phyloP scores from a whole-genome alignment of 1,140 invertebrate genomes.

The Tetramorium alpestre region DNA sequence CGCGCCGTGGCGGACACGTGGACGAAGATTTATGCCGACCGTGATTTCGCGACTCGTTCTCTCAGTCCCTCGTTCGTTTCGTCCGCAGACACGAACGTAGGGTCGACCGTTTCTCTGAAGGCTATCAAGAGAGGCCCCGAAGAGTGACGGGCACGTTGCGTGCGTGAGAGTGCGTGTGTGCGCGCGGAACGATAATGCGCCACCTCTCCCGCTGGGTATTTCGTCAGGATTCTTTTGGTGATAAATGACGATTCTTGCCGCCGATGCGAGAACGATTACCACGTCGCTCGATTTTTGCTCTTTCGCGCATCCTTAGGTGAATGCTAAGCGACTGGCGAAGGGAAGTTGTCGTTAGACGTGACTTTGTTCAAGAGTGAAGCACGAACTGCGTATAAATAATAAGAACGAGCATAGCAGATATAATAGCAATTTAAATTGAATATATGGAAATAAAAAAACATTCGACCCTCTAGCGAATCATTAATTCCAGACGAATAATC shows the following conservation, averaged over 20 bases:
- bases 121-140: slow-evolving; percentile 28
- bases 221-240: slow-evolving; percentile 50
- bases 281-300: slow-evolving; percentile 26
- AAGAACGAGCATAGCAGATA: not conserved
- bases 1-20: slow-evolving; percentile 10
- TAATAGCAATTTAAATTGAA: not conserved
- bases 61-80: slow-evolving; percentile 30
- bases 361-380: not conserved
- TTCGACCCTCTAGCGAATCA: not conserved
- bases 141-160: slow-evolving; percentile 26
- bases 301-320: not conserved
- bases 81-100: slow-evolving; percentile 33
- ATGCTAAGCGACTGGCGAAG: not conserved
- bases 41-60: slow-evolving; percentile 40
- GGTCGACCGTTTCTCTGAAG: slow-evolving; percentile 29
- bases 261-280: slow-evolving; percentile 53
- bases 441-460: not conserved
- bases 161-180: not conserved
- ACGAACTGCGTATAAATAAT: not conserved
- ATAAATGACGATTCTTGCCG: slow-evolving; percentile 43
- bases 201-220: slow-evolving; percentile 56
- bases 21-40: slow-evolving; percentile 58
- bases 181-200: slow-evolving; percentile 32
- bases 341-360: not conserved
- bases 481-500: not conserved